Percentiles rank a stretch among this genome's conserved stretches.
phyloP scores from a whole-genome alignment of 2,888 invertebrate species.

The Desoria tigrina region DNA sequence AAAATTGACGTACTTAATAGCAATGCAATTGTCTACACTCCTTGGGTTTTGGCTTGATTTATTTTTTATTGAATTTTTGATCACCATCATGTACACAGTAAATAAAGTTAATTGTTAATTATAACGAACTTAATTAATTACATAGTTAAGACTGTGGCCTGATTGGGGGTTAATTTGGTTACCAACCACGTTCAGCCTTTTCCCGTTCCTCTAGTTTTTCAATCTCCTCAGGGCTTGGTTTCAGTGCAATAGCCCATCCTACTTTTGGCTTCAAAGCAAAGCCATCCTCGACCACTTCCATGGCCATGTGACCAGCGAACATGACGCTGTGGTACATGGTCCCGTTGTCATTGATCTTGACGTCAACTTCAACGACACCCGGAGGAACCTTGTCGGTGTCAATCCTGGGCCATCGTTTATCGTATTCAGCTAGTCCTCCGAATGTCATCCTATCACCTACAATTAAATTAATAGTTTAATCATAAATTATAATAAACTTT shows the following conservation, averaged over 20 bases:
- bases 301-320: constrained; percentile 38
- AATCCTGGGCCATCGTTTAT: constrained; percentile 31
- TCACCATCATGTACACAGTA: too few species aligned
- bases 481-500: too few species aligned
- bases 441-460: constrained; percentile 32
- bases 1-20: too few species aligned
- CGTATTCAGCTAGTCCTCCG: constrained; percentile 37
- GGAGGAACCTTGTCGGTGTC: constrained; percentile 25
- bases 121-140: too few species aligned
- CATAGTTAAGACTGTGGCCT: too few species aligned
- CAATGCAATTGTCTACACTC: too few species aligned
- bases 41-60: too few species aligned
- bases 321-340: constrained; percentile 22
- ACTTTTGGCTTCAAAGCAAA: constrained; percentile 26
- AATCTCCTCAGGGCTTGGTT: neutral
- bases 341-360: constrained; percentile 28
- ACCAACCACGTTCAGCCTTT: too few species aligned
- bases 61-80: too few species aligned
- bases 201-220: neutral
- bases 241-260: constrained; percentile 38
- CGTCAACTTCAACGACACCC: constrained; percentile 35
- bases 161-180: too few species aligned
- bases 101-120: too few species aligned
- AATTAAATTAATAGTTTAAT: neutral
- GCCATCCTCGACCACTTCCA: constrained; percentile 21